Conservation (phyloP, 2,797 vertebrate genomes). For the Mormyrus hasselquistii region DNA sequence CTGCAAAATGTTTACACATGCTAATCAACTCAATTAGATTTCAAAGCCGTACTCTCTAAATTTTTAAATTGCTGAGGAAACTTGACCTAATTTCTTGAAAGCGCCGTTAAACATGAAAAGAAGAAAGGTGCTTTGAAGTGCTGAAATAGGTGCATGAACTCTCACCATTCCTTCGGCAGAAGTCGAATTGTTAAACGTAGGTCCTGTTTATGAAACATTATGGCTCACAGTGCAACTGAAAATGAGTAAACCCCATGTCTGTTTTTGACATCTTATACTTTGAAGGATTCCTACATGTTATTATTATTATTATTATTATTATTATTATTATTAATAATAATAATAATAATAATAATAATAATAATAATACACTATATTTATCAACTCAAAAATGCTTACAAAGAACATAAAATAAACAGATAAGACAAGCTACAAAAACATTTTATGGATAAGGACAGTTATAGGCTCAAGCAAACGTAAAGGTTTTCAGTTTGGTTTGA, state of each 20-base stretch:
- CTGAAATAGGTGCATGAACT: constrained; percentile 59
- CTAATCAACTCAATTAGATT: constrained; percentile 61
- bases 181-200: constrained; percentile 27
- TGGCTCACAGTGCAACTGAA: constrained; percentile 44
- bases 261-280: constrained; percentile 30
- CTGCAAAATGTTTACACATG: constrained; percentile 52
- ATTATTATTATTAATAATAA: neutral
- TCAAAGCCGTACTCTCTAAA: constrained; percentile 63
- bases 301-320: no score
- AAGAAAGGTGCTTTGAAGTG: constrained; percentile 64
- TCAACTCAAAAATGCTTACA: neutral
- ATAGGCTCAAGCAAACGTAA: neutral
- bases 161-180: constrained; percentile 42
- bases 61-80: constrained; percentile 67
- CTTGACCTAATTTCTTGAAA: constrained; percentile 63
- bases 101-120: constrained; percentile 57
- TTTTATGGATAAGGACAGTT: neutral
- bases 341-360: neutral
- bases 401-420: neutral
- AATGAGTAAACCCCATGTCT: constrained; percentile 37
- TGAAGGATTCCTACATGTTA: neutral
- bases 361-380: neutral
- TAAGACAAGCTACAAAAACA: neutral
- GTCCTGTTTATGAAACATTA: constrained; percentile 46
- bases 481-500: neutral